Conservation (phyloP, 2,888 invertebrate species). For the Rhopalosiphum nymphaeae region DNA sequence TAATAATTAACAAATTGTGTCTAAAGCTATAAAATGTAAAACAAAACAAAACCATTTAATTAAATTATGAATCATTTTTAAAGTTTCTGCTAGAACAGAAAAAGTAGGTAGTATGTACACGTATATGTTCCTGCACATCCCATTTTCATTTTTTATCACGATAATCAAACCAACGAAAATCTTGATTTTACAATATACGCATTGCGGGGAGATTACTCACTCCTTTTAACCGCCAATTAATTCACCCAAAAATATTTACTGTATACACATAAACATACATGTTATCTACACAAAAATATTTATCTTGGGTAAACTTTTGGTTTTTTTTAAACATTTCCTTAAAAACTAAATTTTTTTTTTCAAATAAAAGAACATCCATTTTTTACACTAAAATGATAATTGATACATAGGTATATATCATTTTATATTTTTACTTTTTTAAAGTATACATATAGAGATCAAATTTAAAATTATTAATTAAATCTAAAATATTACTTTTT, state of each 20-base stretch:
- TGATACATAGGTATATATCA: neutral
- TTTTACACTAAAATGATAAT: neutral
- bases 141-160: neutral
- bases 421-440: neutral
- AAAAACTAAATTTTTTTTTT: neutral
- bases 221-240: neutral
- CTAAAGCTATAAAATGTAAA: neutral
- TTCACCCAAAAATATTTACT: neutral
- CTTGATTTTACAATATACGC: neutral
- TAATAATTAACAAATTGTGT: neutral
- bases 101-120: neutral
- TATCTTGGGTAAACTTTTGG: neutral
- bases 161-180: neutral
- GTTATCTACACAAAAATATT: neutral
- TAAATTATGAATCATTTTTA: neutral
- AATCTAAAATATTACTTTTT: neutral
- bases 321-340: neutral
- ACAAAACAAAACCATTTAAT: neutral
- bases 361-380: neutral
- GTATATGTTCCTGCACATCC: neutral
- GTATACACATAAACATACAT: neutral
- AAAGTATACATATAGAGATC: neutral
- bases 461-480: neutral
- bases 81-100: neutral
- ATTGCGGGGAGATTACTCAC: neutral